Evolutionary conservation across 2,113 vertebrate species (phyloP).

Genomic region (Noctilio leporinus): DNA sequence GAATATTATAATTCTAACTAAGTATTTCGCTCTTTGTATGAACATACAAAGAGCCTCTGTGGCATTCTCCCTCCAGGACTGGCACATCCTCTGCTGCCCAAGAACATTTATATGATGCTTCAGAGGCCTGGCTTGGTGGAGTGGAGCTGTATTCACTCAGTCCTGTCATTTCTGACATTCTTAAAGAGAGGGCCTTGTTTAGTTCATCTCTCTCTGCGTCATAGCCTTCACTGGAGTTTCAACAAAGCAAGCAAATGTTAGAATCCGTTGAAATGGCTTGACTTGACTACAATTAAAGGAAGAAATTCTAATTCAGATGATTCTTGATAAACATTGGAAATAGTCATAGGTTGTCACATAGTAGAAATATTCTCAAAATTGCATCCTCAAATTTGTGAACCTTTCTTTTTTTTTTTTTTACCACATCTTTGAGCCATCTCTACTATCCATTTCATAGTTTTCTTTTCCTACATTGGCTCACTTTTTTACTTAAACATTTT

Average conservation of each 20-base stretch:
- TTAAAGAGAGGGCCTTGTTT: slow-evolving; percentile 61
- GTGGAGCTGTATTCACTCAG: slow-evolving; percentile 46
- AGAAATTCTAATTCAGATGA: not conserved
- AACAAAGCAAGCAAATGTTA: slow-evolving; percentile 62
- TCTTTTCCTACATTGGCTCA: not conserved
- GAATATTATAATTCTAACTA: slow-evolving; percentile 65
- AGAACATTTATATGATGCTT: slow-evolving; percentile 8
- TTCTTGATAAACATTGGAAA: not conserved
- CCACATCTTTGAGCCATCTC: not conserved
- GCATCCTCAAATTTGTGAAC: not conserved
- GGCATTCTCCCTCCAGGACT: slow-evolving; percentile 39
- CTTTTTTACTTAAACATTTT: not conserved
- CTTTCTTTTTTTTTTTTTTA: not conserved
- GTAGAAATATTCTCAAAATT: not conserved
- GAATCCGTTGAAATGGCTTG: slow-evolving; percentile 45
- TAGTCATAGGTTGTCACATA: slow-evolving; percentile 5
- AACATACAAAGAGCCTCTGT: slow-evolving; percentile 64
- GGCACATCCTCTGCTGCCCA: slow-evolving; percentile 31
- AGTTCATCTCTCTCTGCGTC: slow-evolving; percentile 18
- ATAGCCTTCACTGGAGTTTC: slow-evolving; percentile 38
- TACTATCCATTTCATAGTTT: not conserved
- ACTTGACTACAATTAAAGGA: slow-evolving; percentile 22
- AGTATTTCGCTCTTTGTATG: slow-evolving; percentile 49
- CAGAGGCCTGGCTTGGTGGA: slow-evolving; percentile 57
- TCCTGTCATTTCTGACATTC: slow-evolving; percentile 58